phyloP scores from a whole-genome alignment of 2,113 vertebrate species.

The Brachirus orientalis region DNA sequence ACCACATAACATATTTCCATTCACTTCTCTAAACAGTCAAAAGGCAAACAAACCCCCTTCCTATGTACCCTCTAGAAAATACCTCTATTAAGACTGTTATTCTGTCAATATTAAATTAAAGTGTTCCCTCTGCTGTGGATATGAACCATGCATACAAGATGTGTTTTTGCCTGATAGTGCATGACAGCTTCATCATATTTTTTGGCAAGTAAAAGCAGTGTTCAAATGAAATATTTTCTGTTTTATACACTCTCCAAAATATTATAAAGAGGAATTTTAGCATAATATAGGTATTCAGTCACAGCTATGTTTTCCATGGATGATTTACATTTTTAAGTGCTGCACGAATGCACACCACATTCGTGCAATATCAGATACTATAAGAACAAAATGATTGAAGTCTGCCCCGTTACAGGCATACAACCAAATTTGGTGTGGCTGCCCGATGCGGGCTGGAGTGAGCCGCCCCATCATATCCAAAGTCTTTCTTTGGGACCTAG shows the following conservation, averaged over 20 bases:
- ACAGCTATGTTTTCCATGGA: slow-evolving; percentile 11
- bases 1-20: slow-evolving; percentile 61
- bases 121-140: slow-evolving; percentile 12
- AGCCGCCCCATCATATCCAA: slow-evolving; percentile 79
- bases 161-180: background rate
- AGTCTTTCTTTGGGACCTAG: slow-evolving; percentile 75
- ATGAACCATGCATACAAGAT: background rate
- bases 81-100: slow-evolving; percentile 20
- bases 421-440: slow-evolving; percentile 65
- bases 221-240: background rate
- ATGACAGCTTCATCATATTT: background rate
- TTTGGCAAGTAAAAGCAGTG: background rate
- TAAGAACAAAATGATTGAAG: slow-evolving; percentile 38
- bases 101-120: slow-evolving; percentile 32
- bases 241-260: background rate
- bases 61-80: slow-evolving; percentile 22
- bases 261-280: background rate
- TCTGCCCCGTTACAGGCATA: slow-evolving; percentile 50
- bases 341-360: slow-evolving; percentile 28
- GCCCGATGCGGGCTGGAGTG: slow-evolving; percentile 60
- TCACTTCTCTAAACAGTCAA: slow-evolving; percentile 56
- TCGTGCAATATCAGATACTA: slow-evolving; percentile 14
- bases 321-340: slow-evolving; percentile 33
- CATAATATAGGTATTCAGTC: background rate
- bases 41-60: slow-evolving; percentile 51